These are phyloP conservation scores for Oceanodroma leucorhoa DNA, from an alignment of 2,797 vertebrate species.

Conservation along the genomic window DNA sequence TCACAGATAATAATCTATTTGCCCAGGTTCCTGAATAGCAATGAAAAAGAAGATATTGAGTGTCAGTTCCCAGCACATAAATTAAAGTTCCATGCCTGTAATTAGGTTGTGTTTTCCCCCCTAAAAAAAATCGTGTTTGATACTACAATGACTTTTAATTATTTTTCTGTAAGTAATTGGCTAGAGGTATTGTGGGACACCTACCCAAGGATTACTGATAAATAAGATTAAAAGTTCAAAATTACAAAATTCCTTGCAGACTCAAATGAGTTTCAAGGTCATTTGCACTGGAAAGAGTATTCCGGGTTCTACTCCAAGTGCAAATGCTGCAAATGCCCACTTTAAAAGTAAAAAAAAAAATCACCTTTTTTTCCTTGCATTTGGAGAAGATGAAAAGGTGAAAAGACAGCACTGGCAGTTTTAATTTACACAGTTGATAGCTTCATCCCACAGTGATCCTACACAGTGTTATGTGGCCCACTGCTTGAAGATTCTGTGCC, in stretches of 20 bases:
- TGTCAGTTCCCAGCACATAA: constrained; percentile 14
- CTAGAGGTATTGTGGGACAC: background rate
- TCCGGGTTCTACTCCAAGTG: background rate
- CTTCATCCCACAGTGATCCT: background rate
- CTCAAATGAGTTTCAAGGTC: background rate
- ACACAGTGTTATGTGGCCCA: background rate
- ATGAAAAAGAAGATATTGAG: constrained; percentile 18
- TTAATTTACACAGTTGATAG: background rate
- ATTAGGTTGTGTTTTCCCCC: background rate
- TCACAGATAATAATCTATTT: constrained; percentile 55
- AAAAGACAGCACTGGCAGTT: background rate
- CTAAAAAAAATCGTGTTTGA: background rate
- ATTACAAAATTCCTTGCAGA: background rate
- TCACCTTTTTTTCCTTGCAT: background rate
- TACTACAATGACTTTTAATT: background rate
- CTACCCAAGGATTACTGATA: background rate
- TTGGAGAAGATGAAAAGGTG: background rate
- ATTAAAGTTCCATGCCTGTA: background rate
- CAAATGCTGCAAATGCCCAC: background rate
- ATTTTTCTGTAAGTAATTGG: background rate
- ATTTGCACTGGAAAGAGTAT: background rate
- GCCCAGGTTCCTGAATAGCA: constrained; percentile 15
- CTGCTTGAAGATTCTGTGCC: background rate
- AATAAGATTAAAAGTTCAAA: background rate
- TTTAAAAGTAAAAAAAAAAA: background rate